Evolutionary conservation across 2,113 vertebrate species (phyloP).

Genomic region (Mus musculus): DNA sequence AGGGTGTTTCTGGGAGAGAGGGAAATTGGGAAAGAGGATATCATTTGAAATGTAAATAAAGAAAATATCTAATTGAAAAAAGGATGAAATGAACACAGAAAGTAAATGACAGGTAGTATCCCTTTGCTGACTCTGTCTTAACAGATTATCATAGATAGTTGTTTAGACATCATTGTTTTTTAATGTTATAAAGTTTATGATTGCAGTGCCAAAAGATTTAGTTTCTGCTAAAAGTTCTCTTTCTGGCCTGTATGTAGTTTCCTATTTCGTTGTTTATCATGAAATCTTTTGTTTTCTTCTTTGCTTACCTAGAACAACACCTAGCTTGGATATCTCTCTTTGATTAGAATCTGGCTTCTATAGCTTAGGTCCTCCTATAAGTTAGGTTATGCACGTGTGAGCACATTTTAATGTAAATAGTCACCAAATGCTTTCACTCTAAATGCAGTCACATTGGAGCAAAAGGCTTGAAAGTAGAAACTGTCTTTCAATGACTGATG

Average conservation of each 20-base stretch:
- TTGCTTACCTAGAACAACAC: not conserved
- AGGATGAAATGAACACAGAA: not conserved
- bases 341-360: not conserved
- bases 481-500: not conserved
- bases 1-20: too few relatives aligned
- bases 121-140: not conserved
- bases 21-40: too few relatives aligned
- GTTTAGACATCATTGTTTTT: not conserved
- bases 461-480: not conserved
- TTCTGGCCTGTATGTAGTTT: not conserved
- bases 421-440: not conserved
- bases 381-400: not conserved
- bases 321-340: not conserved
- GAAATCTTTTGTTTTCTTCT: not conserved
- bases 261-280: not conserved
- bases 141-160: not conserved
- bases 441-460: not conserved
- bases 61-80: too few relatives aligned
- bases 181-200: not conserved
- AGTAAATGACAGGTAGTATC: not conserved
- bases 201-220: not conserved
- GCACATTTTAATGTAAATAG: not conserved
- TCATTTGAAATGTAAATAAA: too few relatives aligned
- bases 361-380: not conserved
- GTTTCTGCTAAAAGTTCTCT: not conserved